These are phyloP conservation scores for Tretioscincus oriximinensis DNA, from an alignment of 2,113 vertebrate genomes.

Conservation along the genomic window DNA sequence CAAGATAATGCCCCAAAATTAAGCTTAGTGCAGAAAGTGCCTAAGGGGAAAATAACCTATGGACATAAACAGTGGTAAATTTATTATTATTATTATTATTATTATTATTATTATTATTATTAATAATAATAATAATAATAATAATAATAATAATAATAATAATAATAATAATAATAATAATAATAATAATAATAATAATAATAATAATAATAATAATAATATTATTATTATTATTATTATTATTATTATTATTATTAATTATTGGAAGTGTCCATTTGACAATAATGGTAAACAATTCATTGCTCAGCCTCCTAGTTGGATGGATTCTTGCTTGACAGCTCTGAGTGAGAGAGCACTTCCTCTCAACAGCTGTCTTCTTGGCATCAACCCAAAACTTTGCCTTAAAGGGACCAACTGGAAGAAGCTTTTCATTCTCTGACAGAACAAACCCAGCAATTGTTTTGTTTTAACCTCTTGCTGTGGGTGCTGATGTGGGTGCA, in stretches of 20 bases:
- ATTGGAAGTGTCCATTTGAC: conserved; percentile 15
- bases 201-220: too few relatives aligned
- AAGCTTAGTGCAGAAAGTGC: not conserved
- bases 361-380: conserved; percentile 98
- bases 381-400: conserved; percentile 86
- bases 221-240: too few relatives aligned
- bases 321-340: conserved; percentile 81
- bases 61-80: not conserved
- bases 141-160: too few relatives aligned
- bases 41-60: not conserved
- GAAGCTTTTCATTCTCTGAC: conserved; percentile 76
- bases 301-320: conserved; percentile 66
- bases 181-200: too few relatives aligned
- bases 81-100: too few relatives aligned
- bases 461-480: conserved; percentile 70
- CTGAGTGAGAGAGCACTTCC: conserved; percentile 86
- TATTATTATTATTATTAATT: not conserved
- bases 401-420: conserved; percentile 85
- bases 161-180: too few relatives aligned
- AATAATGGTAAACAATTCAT: conserved; percentile 47
- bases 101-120: too few relatives aligned
- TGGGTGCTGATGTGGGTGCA: conserved; percentile 17
- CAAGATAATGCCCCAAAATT: too few relatives aligned
- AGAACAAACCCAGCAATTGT: conserved; percentile 79
- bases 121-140: too few relatives aligned